A percentile compares a stretch with the other conserved stretches of the same genome.
Conservation (phyloP, 2,113 vertebrate species). For the Lepus timidus region DNA sequence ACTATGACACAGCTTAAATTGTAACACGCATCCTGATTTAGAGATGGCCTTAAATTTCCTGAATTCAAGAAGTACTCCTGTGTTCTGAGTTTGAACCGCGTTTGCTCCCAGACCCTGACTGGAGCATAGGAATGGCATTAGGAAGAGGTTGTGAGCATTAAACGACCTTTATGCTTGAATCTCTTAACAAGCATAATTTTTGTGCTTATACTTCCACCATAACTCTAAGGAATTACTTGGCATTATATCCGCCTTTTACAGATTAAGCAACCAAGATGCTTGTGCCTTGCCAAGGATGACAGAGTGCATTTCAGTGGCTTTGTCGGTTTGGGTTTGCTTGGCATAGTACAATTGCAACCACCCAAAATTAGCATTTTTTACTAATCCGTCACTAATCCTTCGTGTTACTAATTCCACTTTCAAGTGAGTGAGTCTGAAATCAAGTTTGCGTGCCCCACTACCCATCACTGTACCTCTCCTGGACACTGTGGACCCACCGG, state of each 20-base stretch:
- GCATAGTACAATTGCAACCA: neutral
- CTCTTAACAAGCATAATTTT: conserved; percentile 26
- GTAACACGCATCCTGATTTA: conserved; percentile 45
- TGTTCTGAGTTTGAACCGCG: neutral
- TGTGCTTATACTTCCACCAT: conserved; percentile 10
- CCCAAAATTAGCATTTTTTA: neutral
- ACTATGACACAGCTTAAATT: neutral
- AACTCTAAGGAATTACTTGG: neutral
- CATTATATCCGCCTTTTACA: neutral
- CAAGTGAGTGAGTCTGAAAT: neutral
- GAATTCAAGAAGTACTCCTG: neutral
- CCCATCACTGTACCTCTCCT: neutral
- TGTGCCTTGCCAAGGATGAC: neutral
- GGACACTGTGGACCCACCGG: rapidly evolving
- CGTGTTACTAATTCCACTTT: neutral
- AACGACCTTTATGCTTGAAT: neutral
- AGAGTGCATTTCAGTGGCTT: neutral
- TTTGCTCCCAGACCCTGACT: neutral
- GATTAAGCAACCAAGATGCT: neutral
- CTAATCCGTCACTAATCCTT: neutral
- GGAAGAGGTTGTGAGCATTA: neutral
- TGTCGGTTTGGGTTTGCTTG: neutral
- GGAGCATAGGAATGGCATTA: neutral
- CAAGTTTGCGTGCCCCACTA: neutral
- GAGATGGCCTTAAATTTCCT: neutral